Conservation (phyloP, 1,140 invertebrate genomes). For the Drosophila persimilis region DNA sequence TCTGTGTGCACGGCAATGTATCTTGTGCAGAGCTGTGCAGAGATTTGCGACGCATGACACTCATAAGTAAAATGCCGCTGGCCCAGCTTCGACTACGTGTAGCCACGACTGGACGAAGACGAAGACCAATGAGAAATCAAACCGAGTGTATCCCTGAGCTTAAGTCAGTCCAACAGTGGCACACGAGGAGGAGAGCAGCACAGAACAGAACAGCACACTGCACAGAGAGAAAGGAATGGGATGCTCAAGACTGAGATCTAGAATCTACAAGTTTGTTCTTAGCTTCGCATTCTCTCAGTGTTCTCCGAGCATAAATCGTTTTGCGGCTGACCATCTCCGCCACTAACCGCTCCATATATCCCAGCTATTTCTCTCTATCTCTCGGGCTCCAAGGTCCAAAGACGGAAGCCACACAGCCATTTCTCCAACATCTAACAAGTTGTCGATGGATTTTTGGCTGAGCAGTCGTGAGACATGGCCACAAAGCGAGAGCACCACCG, state of each 20-base stretch:
- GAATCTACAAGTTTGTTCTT: background rate
- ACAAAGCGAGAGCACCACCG: constrained; percentile 26
- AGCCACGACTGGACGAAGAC: constrained; percentile 22
- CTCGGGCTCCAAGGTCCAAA: background rate
- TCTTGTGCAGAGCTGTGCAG: constrained; percentile 53
- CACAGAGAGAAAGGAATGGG: too few species aligned
- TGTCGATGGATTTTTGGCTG: constrained; percentile 58
- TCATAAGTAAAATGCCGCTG: constrained; percentile 74
- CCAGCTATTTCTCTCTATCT: background rate
- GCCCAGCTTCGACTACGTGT: constrained; percentile 34
- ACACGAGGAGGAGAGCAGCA: constrained; percentile 16
- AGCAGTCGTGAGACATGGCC: constrained; percentile 23
- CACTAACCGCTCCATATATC: constrained; percentile 7
- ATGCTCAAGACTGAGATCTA: background rate
- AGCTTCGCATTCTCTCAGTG: constrained; percentile 14
- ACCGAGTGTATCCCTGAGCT: constrained; percentile 49
- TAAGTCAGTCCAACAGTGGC: constrained; percentile 22
- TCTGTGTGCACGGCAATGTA: constrained; percentile 45
- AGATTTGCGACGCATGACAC: constrained; percentile 74
- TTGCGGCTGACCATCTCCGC: constrained; percentile 36
- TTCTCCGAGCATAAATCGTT: constrained; percentile 60
- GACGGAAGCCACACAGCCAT: constrained; percentile 28
- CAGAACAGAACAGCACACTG: constrained; percentile 5
- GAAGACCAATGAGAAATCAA: constrained; percentile 58
- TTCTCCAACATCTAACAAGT: constrained; percentile 59